Conservation (phyloP, 2,113 vertebrate genomes). For the Crotalus helleri region DNA sequence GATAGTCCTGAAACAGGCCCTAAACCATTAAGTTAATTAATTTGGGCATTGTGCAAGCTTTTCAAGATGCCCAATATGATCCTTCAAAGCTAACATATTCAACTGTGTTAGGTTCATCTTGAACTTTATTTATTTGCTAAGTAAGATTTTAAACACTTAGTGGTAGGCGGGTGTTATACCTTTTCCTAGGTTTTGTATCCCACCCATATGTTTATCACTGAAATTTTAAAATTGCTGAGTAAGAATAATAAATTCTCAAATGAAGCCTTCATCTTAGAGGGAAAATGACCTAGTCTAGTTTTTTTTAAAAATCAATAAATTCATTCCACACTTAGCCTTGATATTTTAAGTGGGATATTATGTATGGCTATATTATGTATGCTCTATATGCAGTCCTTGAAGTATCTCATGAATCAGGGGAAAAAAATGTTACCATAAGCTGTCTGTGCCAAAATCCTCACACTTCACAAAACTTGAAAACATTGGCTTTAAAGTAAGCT, state of each 20-base stretch:
- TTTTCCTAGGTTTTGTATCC: not conserved
- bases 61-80: not conserved
- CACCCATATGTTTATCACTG: not conserved
- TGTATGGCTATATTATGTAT: not conserved
- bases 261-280: not conserved
- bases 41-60: not conserved
- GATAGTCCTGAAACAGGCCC: not conserved
- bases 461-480: not conserved
- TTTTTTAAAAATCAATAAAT: not conserved
- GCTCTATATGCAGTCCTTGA: not conserved
- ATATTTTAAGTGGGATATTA: not conserved
- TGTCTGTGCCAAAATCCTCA: not conserved
- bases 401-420: not conserved
- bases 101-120: not conserved
- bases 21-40: not conserved
- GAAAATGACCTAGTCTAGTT: not conserved
- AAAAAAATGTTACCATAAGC: not conserved
- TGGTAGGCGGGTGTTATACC: not conserved
- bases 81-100: not conserved
- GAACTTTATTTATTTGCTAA: not conserved
- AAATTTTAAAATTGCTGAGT: not conserved
- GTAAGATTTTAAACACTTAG: not conserved
- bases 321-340: not conserved
- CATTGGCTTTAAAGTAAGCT: not conserved
- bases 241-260: not conserved